Conservation (phyloP, 2,888 invertebrate genomes). For the Panorpa germanica region DNA sequence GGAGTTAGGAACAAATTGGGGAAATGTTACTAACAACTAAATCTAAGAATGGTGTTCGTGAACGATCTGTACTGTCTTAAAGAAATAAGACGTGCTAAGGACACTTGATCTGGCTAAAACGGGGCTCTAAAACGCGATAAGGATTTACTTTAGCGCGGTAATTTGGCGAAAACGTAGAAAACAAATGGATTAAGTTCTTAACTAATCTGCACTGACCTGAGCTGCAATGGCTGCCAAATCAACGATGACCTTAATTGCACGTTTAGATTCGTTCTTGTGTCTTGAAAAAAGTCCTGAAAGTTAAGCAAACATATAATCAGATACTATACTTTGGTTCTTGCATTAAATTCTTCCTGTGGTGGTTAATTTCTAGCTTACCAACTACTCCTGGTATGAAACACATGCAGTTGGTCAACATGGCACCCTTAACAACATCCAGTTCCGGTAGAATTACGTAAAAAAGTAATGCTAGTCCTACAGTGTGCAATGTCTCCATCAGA, state of each 20-base stretch:
- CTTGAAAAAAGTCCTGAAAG: constrained; percentile 57
- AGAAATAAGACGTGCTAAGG: too few species aligned
- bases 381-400: constrained; percentile 73
- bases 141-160: too few species aligned
- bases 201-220: too few species aligned
- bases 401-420: constrained; percentile 90
- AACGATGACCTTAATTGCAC: constrained; percentile 57
- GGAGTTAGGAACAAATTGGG: too few species aligned
- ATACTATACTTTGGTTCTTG: constrained; percentile 1
- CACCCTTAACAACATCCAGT: constrained; percentile 84
- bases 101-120: too few species aligned
- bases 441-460: constrained; percentile 81
- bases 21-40: too few species aligned
- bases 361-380: constrained; percentile 23
- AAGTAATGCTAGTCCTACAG: constrained; percentile 69
- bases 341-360: not conserved
- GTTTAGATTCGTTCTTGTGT: constrained; percentile 60
- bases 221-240: constrained; percentile 74
- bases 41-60: too few species aligned
- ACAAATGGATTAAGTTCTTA: too few species aligned
- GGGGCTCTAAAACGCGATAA: too few species aligned
- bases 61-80: too few species aligned
- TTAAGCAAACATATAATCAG: constrained; percentile 13
- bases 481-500: constrained; percentile 74
- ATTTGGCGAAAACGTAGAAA: too few species aligned